phyloP scores from a whole-genome alignment of 1,140 invertebrate genomes.

The Trachymyrmex septentrionalis region DNA sequence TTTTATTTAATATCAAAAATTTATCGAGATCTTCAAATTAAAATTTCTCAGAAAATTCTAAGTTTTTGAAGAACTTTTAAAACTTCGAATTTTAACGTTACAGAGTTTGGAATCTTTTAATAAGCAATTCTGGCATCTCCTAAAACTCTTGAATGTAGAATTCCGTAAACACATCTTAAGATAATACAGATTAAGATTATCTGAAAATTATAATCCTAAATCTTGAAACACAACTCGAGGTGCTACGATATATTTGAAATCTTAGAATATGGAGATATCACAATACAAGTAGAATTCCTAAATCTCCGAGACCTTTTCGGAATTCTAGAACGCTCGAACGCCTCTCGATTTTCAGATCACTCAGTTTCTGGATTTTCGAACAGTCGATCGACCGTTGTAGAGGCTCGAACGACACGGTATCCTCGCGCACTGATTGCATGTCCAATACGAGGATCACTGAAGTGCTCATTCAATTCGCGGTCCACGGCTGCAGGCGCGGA shows the following conservation, averaged over 20 bases:
- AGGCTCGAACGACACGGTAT: conserved; percentile 53
- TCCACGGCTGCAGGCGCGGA: conserved; percentile 44
- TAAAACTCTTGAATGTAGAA: neutral
- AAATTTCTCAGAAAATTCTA: neutral
- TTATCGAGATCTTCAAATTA: neutral
- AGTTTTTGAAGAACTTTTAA: neutral
- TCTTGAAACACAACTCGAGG: neutral
- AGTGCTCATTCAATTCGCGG: conserved; percentile 73
- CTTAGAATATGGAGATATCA: neutral
- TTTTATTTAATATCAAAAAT: neutral
- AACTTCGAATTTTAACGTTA: neutral
- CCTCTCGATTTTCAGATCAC: neutral
- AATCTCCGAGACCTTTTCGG: neutral
- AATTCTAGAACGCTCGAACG: neutral
- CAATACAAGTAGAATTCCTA: neutral
- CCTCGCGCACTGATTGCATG: conserved; percentile 73
- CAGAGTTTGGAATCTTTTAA: too few species aligned
- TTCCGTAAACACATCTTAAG: neutral
- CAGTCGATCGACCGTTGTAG: neutral
- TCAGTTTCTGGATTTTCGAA: conserved; percentile 8
- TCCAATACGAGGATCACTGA: conserved; percentile 72
- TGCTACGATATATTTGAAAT: neutral
- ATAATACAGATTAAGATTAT: neutral
- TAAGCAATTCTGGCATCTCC: neutral
- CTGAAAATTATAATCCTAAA: neutral